phyloP scores from a whole-genome alignment of 2,113 vertebrate genomes.

The Pheucticus melanocephalus region DNA sequence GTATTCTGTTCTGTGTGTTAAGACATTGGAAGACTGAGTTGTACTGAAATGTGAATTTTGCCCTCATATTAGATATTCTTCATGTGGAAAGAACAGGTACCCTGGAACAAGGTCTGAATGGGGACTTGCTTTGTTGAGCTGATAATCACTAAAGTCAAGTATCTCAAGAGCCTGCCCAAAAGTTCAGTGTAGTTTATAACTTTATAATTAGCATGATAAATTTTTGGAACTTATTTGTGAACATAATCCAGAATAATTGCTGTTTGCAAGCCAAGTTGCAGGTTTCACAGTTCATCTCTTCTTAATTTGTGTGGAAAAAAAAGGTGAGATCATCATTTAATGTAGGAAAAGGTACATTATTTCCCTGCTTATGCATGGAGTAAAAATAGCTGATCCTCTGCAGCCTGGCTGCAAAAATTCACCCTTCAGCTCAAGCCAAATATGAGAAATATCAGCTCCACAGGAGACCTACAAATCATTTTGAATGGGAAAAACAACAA shows the following conservation, averaged over 20 bases:
- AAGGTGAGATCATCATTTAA: slow-evolving; percentile 23
- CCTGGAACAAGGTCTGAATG: background rate
- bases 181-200: background rate
- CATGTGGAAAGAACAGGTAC: background rate
- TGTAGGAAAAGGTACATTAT: background rate
- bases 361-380: background rate
- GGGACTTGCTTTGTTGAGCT: background rate
- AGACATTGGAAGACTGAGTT: background rate
- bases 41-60: background rate
- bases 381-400: slow-evolving; percentile 25
- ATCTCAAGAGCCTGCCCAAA: background rate
- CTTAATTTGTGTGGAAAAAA: slow-evolving; percentile 15
- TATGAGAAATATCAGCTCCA: background rate
- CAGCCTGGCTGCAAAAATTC: slow-evolving; percentile 4
- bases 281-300: slow-evolving; percentile 30
- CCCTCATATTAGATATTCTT: background rate
- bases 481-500: slow-evolving; percentile 4
- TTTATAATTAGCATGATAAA: slow-evolving; percentile 15
- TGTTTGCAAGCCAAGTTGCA: slow-evolving; percentile 8
- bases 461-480: slow-evolving; percentile 6
- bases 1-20: background rate
- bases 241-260: slow-evolving; percentile 17
- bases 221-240: slow-evolving; percentile 6
- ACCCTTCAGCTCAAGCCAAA: slow-evolving; percentile 10
- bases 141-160: background rate